These are phyloP conservation scores for Leucozona laternaria DNA, from an alignment of 2,888 invertebrate genomes.

Conservation along the genomic window DNA sequence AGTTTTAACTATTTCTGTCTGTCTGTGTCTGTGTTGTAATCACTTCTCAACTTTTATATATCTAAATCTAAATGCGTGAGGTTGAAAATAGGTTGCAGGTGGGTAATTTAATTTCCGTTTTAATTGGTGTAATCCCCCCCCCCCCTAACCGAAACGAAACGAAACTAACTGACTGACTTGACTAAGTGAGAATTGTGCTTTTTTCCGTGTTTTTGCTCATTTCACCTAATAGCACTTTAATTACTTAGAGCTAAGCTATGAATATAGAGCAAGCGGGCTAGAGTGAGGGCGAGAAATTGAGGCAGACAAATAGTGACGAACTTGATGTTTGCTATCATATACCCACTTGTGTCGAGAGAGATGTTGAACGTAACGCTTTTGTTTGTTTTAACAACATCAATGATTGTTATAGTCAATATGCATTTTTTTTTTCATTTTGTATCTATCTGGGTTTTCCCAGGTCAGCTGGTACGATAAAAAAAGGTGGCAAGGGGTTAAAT, in stretches of 20 bases:
- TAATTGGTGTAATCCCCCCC: constrained; percentile 72
- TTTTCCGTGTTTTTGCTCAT: constrained; percentile 54
- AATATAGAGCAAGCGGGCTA: not conserved
- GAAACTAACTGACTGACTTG: constrained; percentile 26
- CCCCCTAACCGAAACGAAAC: constrained; percentile 13
- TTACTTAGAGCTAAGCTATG: constrained; percentile 46
- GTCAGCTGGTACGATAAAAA: not conserved
- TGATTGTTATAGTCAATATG: constrained; percentile 52
- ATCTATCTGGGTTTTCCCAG: not conserved
- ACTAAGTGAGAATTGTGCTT: constrained; percentile 67
- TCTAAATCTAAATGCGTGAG: constrained; percentile 54
- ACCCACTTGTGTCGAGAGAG: constrained; percentile 44
- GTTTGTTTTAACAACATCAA: constrained; percentile 53
- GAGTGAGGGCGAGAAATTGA: not conserved
- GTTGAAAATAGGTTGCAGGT: constrained; percentile 67
- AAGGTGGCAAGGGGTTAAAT: not conserved
- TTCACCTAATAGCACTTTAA: constrained; percentile 72
- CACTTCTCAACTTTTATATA: constrained; percentile 59
- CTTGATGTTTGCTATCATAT: constrained; percentile 54
- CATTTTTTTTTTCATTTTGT: constrained; percentile 23
- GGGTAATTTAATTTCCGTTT: constrained; percentile 74
- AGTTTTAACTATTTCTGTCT: constrained; percentile 10
- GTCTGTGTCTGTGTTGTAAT: constrained; percentile 55
- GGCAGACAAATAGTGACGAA: not conserved
- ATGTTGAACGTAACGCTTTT: constrained; percentile 16